These are phyloP conservation scores for Peromyscus aztecus DNA, from an alignment of 2,797 vertebrate species.

Conservation along the genomic window DNA sequence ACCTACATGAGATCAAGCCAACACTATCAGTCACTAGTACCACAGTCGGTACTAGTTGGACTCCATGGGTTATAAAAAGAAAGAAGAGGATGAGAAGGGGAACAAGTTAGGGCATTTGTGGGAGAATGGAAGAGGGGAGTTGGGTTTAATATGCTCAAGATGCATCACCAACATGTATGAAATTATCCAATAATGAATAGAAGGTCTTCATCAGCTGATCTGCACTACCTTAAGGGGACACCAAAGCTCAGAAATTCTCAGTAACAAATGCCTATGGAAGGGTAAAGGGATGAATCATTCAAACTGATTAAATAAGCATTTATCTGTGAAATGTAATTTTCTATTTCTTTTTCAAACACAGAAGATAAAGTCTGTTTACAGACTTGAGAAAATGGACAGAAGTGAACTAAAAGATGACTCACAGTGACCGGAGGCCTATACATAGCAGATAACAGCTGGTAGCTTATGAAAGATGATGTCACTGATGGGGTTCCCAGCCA, in stretches of 20 bases:
- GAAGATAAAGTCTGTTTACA: constrained; percentile 33
- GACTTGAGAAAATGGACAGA: constrained; percentile 37
- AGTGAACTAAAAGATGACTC: background rate
- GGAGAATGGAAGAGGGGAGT: background rate
- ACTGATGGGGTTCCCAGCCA: background rate
- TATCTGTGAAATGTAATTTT: constrained; percentile 55
- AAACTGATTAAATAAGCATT: constrained; percentile 1
- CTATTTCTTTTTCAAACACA: constrained; percentile 25
- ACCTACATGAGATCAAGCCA: background rate
- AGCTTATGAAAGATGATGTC: background rate
- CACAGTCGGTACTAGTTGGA: background rate
- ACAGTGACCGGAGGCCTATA: background rate
- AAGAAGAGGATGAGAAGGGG: background rate
- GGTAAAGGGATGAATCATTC: constrained; percentile 28
- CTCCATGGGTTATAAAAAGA: background rate
- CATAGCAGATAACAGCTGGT: background rate
- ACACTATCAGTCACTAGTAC: too few relatives aligned
- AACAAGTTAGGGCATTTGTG: background rate
- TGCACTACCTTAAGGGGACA: background rate
- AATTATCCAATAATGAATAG: background rate
- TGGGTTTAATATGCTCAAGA: background rate
- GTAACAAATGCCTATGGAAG: background rate
- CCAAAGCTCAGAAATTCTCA: background rate
- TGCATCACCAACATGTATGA: background rate
- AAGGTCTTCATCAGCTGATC: background rate